Conservation (phyloP, 2,888 invertebrate genomes). For the Epinotia ramella region DNA sequence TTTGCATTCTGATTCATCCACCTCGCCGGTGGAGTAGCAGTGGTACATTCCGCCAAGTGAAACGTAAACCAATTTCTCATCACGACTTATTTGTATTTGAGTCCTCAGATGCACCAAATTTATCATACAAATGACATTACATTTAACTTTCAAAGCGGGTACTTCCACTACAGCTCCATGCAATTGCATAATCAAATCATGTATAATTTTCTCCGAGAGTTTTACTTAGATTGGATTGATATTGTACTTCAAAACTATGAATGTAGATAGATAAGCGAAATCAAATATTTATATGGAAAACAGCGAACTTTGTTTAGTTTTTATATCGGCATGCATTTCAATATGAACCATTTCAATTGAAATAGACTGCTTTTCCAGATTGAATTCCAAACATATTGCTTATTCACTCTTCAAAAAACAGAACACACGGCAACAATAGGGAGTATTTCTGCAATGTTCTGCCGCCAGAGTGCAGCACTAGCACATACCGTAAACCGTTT, state of each 20-base stretch:
- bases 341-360: neutral
- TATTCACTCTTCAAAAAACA: neutral
- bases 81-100: neutral
- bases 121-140: conserved; percentile 19
- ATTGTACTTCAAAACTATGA: conserved; percentile 21
- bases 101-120: neutral
- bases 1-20: no score
- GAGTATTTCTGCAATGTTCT: no score
- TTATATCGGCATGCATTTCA: neutral
- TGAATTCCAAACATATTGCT: neutral
- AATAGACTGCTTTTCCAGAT: neutral
- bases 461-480: no score
- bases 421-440: neutral
- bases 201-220: conserved; percentile 7
- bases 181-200: conserved; percentile 21
- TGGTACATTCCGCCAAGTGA: neutral
- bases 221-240: conserved; percentile 2
- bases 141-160: conserved; percentile 12
- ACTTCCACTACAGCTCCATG: conserved; percentile 12
- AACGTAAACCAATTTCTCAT: neutral
- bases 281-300: neutral
- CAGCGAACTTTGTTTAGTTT: neutral
- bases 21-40: no score
- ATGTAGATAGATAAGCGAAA: neutral
- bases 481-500: no score